A percentile compares a stretch with the other conserved stretches of the same genome.
Evolutionary conservation across 37 sponge, comb jelly and placozoan species (phyloP).

Genomic region (Ephydatia muelleri): DNA sequence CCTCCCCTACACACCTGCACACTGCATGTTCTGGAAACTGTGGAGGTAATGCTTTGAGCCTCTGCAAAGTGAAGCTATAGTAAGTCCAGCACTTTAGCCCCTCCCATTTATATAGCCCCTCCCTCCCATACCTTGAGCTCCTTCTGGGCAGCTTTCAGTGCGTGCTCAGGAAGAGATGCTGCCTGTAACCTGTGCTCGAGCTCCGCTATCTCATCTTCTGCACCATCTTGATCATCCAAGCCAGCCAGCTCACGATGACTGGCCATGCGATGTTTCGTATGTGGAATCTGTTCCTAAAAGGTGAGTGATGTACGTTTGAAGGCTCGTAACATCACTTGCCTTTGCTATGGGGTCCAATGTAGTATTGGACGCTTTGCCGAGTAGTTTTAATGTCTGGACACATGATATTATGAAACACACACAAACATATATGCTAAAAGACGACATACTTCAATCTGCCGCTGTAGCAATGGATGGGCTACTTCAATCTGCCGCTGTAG

Average conservation of each 20-base stretch:
- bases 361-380: constrained; percentile 21
- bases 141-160: constrained; percentile 63
- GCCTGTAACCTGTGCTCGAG: constrained; percentile 24
- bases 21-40: constrained; percentile 83
- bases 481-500: constrained; percentile 31
- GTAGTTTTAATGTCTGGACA: constrained; percentile 35
- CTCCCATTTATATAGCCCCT: neutral
- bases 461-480: constrained; percentile 50
- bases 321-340: no score
- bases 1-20: constrained; percentile 32
- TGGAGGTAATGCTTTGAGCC: constrained; percentile 64
- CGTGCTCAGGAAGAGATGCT: constrained; percentile 68
- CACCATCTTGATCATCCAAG: neutral
- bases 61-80: constrained; percentile 16
- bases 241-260: neutral
- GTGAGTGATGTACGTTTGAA: neutral
- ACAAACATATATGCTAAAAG: neutral
- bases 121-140: constrained; percentile 32
- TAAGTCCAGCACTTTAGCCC: neutral
- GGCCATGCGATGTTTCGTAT: neutral
- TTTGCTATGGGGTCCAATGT: neutral
- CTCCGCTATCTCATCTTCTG: constrained; percentile 64
- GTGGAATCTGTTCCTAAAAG: neutral
- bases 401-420: constrained; percentile 4
- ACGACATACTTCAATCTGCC: constrained; percentile 75